These are phyloP conservation scores for Poeciliopsis turrubarensis DNA, from an alignment of 2,113 vertebrate species.

Conservation along the genomic window DNA sequence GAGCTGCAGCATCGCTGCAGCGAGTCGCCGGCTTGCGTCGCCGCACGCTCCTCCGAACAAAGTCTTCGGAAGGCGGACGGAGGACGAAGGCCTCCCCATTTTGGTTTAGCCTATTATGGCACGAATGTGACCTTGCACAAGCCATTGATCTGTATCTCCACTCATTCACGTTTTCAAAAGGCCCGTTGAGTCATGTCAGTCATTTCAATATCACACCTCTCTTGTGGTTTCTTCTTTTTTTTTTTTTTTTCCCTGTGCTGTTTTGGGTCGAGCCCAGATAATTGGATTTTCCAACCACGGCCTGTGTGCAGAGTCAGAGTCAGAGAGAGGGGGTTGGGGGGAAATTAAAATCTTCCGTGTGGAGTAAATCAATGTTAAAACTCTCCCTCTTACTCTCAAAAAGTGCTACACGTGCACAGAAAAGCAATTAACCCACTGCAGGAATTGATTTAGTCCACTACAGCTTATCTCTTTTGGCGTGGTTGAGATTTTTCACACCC, in stretches of 20 bases:
- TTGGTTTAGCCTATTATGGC: slow-evolving; percentile 34
- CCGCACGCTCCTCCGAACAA: slow-evolving; percentile 7
- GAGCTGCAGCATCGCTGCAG: slow-evolving; percentile 15
- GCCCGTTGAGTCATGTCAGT: slow-evolving; percentile 39
- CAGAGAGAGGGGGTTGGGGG: slow-evolving; percentile 33
- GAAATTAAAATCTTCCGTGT: slow-evolving; percentile 67
- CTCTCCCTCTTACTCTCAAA: slow-evolving; percentile 45
- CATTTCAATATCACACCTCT: slow-evolving; percentile 44
- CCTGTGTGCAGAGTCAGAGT: slow-evolving; percentile 24
- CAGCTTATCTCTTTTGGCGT: slow-evolving; percentile 63
- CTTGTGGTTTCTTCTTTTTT: slow-evolving; percentile 10
- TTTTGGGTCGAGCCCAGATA: slow-evolving; percentile 40
- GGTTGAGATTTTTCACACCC: slow-evolving; percentile 53
- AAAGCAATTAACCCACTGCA: slow-evolving; percentile 73
- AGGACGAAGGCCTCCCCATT: slow-evolving; percentile 6
- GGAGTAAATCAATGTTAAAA: slow-evolving; percentile 68
- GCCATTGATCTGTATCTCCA: slow-evolving; percentile 52
- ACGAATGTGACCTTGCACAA: slow-evolving; percentile 42
- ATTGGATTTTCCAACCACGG: slow-evolving; percentile 66
- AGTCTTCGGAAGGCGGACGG: slow-evolving; percentile 34
- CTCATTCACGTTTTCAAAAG: slow-evolving; percentile 41
- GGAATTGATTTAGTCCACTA: slow-evolving; percentile 70
- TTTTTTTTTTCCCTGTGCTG: neutral
- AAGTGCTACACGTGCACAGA: slow-evolving; percentile 62
- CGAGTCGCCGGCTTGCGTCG: slow-evolving; percentile 16